Conservation (phyloP, 2,888 invertebrate species). For the Oligia strigilis region DNA sequence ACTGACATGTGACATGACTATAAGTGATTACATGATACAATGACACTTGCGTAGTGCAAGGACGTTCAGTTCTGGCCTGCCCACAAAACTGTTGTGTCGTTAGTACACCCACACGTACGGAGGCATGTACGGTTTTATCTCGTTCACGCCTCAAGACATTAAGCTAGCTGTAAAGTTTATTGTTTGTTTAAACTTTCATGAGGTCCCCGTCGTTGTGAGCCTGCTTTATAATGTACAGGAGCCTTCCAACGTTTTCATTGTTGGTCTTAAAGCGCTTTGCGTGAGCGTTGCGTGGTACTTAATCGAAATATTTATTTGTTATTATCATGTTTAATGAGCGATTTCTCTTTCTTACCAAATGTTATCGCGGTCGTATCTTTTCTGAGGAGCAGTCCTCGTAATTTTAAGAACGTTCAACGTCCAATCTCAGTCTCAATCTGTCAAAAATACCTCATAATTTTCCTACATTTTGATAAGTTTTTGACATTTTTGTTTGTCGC, state of each 20-base stretch:
- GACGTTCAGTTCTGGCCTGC: not conserved
- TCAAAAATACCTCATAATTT: too few species aligned
- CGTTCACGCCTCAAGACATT: slow-evolving; percentile 57
- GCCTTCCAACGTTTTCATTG: slow-evolving; percentile 42
- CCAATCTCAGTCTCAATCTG: too few species aligned
- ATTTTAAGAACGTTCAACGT: not conserved
- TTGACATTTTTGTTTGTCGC: too few species aligned
- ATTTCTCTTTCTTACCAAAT: not conserved
- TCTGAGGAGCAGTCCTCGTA: not conserved
- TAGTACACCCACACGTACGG: slow-evolving; percentile 28
- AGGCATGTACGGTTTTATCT: slow-evolving; percentile 57
- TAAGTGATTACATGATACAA: not conserved
- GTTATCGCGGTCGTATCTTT: not conserved
- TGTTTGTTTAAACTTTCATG: slow-evolving; percentile 67
- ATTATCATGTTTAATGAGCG: slow-evolving; percentile 19
- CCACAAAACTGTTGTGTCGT: slow-evolving; percentile 10
- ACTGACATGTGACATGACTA: not conserved
- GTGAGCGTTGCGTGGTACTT: slow-evolving; percentile 43
- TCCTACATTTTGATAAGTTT: too few species aligned
- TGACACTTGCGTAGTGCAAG: not conserved
- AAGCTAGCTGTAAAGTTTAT: slow-evolving; percentile 63
- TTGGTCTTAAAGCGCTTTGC: slow-evolving; percentile 39
- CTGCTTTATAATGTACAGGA: slow-evolving; percentile 55
- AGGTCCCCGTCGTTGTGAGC: slow-evolving; percentile 38
- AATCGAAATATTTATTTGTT: slow-evolving; percentile 34